Base-by-base conservation (phyloP, 2,113 vertebrate species). In the Myrmecobius fasciatus region DNA sequence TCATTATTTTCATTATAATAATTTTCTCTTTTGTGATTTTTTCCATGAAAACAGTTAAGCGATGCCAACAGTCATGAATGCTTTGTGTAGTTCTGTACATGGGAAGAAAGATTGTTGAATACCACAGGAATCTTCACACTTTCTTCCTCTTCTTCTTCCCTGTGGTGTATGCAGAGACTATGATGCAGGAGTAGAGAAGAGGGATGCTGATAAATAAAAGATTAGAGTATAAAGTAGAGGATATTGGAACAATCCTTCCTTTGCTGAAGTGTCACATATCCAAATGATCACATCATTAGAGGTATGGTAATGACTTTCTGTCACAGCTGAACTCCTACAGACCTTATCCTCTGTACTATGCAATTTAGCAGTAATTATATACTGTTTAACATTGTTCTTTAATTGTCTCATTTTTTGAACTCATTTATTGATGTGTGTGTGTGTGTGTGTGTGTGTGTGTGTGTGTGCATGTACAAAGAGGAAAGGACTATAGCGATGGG, bases 291-390 rank as follows among this genome's bases (percentile, higher is more conserved):
- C 5, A 3, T 90, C 95, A 46, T 4, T 8, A 20, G 6, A 43
- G 52, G 20, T 89, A 92, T 89, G 48, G 94, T 53, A 52, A 2
- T 54, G 28, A 11, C 3, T 92, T 17, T 92, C 24, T 94, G 89
- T 93, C 92, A 60, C 67, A 83, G 67, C n/a, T 83, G n/a, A 83
- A 83, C 36, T 83, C 67, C 67, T 43, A 83, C n/a, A 43, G 20
- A 6, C n/a, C 20, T 43, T 24, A 43, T 43, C n/a, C n/a, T 83
- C 67, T 83, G n/a, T 43, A 83, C 36, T n/a, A 22, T 0, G 5
- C 67, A 43, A n/a, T 83, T 83, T 83, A 43, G 67, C 20, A 43
- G n/a, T 83, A 83, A 83, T 83, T 83, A 83, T 24, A 22, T n/a
- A 43, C 36, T 83, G n/a, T 83, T 83, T 83, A 83, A n/a, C 36